phyloP scores from a whole-genome alignment of 2,113 vertebrate genomes.

The Menidia beryllina region DNA sequence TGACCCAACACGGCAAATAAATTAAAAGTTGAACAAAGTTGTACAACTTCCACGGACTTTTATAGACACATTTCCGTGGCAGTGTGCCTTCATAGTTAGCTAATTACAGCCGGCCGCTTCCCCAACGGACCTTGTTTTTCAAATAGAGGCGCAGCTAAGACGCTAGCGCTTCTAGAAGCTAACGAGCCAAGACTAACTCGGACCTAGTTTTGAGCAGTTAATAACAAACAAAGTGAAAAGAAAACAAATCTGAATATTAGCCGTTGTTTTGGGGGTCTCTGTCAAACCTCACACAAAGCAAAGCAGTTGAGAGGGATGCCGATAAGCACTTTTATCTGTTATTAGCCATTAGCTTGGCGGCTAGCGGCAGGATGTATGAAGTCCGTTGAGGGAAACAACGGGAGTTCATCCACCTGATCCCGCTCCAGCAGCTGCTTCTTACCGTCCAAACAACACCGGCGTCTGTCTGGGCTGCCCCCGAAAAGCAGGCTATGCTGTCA shows the following conservation, averaged over 20 bases:
- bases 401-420: conserved; percentile 76
- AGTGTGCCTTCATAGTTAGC: neutral
- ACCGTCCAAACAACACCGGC: conserved; percentile 46
- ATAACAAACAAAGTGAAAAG: neutral
- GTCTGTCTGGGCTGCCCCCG: conserved; percentile 10
- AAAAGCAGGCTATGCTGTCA: neutral
- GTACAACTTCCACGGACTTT: neutral
- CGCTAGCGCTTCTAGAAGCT: conserved; percentile 57
- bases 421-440: conserved; percentile 56
- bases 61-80: neutral
- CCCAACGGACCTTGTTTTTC: conserved; percentile 24
- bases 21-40: neutral
- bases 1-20: neutral
- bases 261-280: neutral
- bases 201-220: neutral
- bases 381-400: conserved; percentile 68
- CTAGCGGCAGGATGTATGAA: conserved; percentile 18
- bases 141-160: conserved; percentile 46
- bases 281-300: neutral
- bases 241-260: neutral
- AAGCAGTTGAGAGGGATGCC: rapidly evolving
- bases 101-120: conserved; percentile 12
- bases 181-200: conserved; percentile 12
- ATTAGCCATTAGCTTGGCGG: conserved; percentile 28
- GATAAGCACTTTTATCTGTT: neutral